Conservation (phyloP, 2,113 vertebrate species). For the Hyperoodon ampullatus region DNA sequence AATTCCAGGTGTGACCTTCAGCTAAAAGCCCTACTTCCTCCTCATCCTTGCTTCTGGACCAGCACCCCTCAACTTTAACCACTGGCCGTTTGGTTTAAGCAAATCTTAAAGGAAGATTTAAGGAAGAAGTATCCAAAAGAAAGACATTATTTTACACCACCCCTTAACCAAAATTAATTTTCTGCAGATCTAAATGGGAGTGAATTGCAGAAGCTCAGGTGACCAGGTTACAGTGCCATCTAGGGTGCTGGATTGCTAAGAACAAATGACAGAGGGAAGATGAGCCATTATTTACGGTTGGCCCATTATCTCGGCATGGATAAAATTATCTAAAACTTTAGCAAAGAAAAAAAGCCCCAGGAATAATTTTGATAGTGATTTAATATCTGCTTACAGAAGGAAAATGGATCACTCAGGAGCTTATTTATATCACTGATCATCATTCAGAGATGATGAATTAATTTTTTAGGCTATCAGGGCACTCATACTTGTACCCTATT, state of each 20-base stretch:
- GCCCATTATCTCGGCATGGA: background rate
- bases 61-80: background rate
- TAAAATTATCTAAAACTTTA: background rate
- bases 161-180: background rate
- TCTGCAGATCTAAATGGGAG: background rate
- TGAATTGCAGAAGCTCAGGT: background rate
- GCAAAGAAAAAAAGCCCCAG: background rate
- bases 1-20: background rate
- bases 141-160: background rate
- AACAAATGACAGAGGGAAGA: background rate
- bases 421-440: background rate
- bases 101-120: background rate
- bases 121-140: background rate
- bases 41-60: background rate
- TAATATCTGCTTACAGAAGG: constrained; percentile 30
- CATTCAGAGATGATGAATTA: background rate
- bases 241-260: background rate
- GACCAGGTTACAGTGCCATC: background rate
- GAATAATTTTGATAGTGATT: constrained; percentile 34
- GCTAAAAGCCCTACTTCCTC: background rate
- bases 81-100: background rate
- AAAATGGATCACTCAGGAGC: background rate
- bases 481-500: background rate
- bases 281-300: background rate
- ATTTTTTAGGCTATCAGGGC: background rate